Evolutionary conservation across 2,113 vertebrate genomes (phyloP).

Genomic region (Hypomesus transpacificus): DNA sequence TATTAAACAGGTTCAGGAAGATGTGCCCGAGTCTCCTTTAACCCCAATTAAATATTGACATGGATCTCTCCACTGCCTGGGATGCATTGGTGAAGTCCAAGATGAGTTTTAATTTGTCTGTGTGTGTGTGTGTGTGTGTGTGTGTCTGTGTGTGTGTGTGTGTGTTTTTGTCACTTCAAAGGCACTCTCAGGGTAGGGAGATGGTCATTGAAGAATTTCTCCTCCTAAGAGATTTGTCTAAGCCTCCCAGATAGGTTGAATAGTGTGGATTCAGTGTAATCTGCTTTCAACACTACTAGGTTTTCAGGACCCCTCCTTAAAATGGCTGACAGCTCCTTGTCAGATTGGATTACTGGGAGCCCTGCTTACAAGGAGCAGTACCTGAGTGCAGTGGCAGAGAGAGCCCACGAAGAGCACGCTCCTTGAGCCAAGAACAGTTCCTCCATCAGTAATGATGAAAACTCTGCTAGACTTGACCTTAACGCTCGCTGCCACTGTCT

Average conservation of each 20-base stretch:
- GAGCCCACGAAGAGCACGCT: not conserved
- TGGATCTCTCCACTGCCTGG: conserved; percentile 1
- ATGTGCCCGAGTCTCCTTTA: not conserved
- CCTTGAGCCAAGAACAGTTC: conserved; percentile 42
- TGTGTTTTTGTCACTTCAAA: conserved; percentile 27
- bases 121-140: too few species aligned
- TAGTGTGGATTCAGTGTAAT: conserved; percentile 29
- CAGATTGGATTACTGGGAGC: conserved; percentile 42
- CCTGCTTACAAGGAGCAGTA: conserved; percentile 21
- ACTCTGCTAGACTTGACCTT: conserved; percentile 32
- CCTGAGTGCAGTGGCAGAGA: conserved; percentile 25
- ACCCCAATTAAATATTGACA: conserved; percentile 18
- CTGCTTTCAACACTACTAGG: conserved; percentile 42
- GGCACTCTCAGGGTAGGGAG: not conserved
- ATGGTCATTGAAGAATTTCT: conserved; percentile 11
- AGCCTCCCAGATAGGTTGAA: conserved; percentile 31
- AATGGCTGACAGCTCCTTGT: conserved; percentile 57
- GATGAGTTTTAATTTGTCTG: not conserved
- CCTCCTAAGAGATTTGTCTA: conserved; percentile 20
- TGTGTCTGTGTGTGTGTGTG: too few species aligned
- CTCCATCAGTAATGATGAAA: conserved; percentile 42
- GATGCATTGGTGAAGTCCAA: not conserved
- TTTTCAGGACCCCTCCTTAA: conserved; percentile 37
- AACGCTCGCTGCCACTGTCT: conserved; percentile 32
- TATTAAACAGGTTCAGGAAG: conserved; percentile 32